A percentile compares a stretch with the other conserved stretches of the same genome.
phyloP scores from a whole-genome alignment of 2,113 vertebrate genomes.

The Puffinus mauretanicus region DNA sequence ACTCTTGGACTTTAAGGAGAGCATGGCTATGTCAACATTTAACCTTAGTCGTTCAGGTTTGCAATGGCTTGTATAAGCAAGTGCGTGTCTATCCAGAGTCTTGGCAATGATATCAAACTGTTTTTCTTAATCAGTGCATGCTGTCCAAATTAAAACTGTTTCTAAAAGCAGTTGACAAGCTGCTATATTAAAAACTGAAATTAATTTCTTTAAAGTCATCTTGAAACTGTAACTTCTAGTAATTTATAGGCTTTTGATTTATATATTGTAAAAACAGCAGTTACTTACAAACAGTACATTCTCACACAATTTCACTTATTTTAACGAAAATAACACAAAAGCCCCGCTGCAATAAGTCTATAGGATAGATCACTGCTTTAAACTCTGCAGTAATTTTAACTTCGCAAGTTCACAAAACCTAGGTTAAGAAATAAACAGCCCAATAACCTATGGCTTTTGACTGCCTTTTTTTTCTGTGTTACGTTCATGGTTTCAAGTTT shows the following conservation, averaged over 20 bases:
- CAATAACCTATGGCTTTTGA: not conserved
- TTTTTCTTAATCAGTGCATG: not conserved
- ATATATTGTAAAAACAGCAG: not conserved
- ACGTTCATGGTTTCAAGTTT: not conserved
- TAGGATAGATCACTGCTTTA: not conserved
- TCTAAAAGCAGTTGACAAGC: not conserved
- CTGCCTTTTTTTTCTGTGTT: not conserved
- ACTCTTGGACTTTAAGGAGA: not conserved
- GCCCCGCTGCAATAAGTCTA: not conserved
- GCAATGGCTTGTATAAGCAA: not conserved
- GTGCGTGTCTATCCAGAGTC: not conserved
- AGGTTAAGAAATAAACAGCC: not conserved
- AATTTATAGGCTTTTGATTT: not conserved
- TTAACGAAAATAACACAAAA: not conserved
- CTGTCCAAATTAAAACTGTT: not conserved
- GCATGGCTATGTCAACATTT: not conserved
- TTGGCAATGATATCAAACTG: not conserved
- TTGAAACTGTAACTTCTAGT: not conserved
- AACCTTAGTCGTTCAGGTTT: not conserved
- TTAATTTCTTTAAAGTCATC: not conserved
- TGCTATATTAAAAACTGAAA: not conserved
- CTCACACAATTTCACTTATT: not conserved
- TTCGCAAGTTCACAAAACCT: not conserved
- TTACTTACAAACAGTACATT: not conserved
- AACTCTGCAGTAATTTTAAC: not conserved